Evolutionary conservation across 2,888 invertebrate species (phyloP).

Genomic region (Trisateles emortualis): DNA sequence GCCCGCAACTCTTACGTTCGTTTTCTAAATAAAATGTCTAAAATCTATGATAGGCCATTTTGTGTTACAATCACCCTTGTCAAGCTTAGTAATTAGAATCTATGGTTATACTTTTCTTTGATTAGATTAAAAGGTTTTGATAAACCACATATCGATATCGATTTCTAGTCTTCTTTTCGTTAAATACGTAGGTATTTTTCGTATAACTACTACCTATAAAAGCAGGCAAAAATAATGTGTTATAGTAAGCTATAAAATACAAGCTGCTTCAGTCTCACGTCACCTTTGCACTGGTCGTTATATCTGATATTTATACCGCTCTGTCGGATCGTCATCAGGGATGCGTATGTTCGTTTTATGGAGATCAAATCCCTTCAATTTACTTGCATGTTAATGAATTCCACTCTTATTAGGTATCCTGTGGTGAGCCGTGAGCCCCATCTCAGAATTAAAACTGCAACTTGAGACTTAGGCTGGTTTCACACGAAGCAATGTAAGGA

Average conservation of each 20-base stretch:
- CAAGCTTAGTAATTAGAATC: no score
- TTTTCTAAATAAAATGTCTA: no score
- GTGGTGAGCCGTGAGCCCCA: conserved; percentile 37
- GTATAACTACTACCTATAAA: no score
- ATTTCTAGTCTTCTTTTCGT: no score
- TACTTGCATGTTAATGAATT: conserved; percentile 48
- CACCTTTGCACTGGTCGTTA: conserved; percentile 28
- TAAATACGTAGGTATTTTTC: no score
- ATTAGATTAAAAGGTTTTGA: no score
- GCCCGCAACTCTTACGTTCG: no score
- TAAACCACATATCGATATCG: no score
- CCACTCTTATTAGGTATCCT: conserved; percentile 46
- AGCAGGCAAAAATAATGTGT: not conserved
- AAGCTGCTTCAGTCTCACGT: conserved; percentile 13
- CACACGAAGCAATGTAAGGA: conserved; percentile 25
- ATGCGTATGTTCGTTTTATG: conserved; percentile 35
- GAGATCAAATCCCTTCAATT: conserved; percentile 47
- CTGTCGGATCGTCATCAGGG: conserved; percentile 25
- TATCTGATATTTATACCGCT: conserved; percentile 33
- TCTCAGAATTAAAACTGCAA: conserved; percentile 67
- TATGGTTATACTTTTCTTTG: no score
- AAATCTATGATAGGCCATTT: no score
- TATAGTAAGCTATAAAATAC: conserved; percentile 8
- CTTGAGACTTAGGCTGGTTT: conserved; percentile 52
- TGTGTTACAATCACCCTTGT: no score